Evolutionary conservation across 2,113 vertebrate genomes (phyloP).

Genomic region (Fukomys damarensis): DNA sequence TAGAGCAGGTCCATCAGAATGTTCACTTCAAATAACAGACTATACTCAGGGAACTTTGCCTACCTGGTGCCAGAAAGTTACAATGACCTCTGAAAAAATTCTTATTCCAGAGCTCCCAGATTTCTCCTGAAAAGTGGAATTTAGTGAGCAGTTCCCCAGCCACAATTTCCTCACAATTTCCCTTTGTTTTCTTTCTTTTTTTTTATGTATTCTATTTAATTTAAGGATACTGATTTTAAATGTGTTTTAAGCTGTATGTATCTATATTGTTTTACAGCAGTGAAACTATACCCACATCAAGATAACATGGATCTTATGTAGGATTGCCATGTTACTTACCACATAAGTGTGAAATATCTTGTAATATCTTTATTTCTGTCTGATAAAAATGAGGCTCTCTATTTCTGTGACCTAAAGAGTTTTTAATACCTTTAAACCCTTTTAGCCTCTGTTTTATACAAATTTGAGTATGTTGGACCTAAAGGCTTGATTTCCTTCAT

Average conservation of each 20-base stretch:
- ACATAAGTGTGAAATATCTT: neutral
- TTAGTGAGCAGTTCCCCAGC: neutral
- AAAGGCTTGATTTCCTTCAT: no score
- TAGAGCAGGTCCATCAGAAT: conserved; percentile 51
- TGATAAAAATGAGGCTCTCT: neutral
- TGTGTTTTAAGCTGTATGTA: neutral
- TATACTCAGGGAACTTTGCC: neutral
- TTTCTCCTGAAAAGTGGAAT: neutral
- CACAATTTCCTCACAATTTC: neutral
- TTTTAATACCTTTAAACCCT: neutral
- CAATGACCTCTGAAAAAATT: neutral
- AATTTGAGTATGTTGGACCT: neutral
- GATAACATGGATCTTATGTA: neutral
- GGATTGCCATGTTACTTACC: neutral
- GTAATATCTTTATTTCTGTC: neutral
- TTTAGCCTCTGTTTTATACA: neutral
- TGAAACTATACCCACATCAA: neutral
- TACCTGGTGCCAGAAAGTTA: neutral
- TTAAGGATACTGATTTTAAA: neutral
- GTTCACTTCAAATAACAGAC: conserved; percentile 45
- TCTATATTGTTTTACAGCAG: neutral
- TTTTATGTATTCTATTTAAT: neutral
- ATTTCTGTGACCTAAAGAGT: neutral
- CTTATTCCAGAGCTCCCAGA: neutral
- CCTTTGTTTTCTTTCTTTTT: neutral